Percentiles rank a stretch among this genome's conserved stretches.
Evolutionary conservation across 2,797 vertebrate genomes (phyloP).

Genomic region (Myiotriccus ornatus): DNA sequence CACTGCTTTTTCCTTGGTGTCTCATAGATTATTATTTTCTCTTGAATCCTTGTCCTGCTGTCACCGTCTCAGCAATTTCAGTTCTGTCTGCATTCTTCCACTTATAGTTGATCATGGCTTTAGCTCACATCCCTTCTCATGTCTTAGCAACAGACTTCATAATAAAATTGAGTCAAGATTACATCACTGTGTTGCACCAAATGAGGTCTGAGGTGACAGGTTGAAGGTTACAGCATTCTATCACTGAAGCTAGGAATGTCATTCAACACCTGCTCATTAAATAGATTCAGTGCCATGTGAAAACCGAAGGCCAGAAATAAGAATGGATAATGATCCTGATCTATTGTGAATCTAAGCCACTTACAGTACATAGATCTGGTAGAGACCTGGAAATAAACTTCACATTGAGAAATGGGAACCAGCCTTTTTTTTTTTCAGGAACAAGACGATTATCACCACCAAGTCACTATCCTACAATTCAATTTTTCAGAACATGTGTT

Average conservation of each 20-base stretch:
- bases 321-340: not conserved
- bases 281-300: not conserved
- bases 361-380: not conserved
- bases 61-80: not conserved
- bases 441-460: not conserved
- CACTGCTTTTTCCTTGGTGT: not conserved
- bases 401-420: not conserved
- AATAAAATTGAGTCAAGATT: not conserved
- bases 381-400: not conserved
- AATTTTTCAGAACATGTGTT: not conserved
- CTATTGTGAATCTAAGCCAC: not conserved
- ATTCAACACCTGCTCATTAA: not conserved
- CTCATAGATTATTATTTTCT: not conserved
- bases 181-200: not conserved
- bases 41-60: not conserved
- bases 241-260: not conserved
- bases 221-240: not conserved
- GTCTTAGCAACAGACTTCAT: not conserved
- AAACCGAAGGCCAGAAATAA: not conserved
- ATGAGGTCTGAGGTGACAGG: not conserved
- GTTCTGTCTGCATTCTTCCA: not conserved
- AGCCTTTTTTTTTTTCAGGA: not conserved
- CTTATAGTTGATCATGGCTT: not conserved
- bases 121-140: not conserved
- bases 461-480: not conserved